phyloP scores from a whole-genome alignment of 2,888 invertebrate species.

The Drosophila nigricruria region DNA sequence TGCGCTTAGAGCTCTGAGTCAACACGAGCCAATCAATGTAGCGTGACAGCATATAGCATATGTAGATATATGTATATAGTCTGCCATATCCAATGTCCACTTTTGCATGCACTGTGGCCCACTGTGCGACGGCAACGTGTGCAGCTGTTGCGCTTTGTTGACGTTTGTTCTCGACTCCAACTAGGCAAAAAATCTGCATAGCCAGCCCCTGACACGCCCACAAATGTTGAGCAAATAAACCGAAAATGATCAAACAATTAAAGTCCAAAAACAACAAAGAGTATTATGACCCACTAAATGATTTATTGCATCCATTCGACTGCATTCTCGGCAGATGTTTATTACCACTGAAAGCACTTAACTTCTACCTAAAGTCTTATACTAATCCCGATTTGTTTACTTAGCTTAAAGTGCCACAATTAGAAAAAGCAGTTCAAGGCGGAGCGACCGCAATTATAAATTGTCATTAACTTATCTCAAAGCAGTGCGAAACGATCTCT shows the following conservation, averaged over 20 bases:
- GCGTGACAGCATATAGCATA: slow-evolving; percentile 10
- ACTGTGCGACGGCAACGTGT: slow-evolving; percentile 47
- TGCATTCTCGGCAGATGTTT: slow-evolving; percentile 39
- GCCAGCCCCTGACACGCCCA: slow-evolving; percentile 19
- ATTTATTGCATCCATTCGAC: slow-evolving; percentile 3
- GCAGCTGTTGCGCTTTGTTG: slow-evolving; percentile 43
- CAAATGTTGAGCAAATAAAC: slow-evolving; percentile 23
- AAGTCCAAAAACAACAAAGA: slow-evolving; percentile 1
- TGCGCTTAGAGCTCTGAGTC: slow-evolving; percentile 22
- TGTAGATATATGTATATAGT: neutral
- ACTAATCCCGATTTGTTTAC: neutral
- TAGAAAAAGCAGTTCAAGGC: slow-evolving; percentile 29
- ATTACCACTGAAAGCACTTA: neutral
- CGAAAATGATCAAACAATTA: slow-evolving; percentile 18
- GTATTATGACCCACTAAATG: slow-evolving; percentile 10
- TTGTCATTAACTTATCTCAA: slow-evolving; percentile 33
- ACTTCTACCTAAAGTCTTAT: no score
- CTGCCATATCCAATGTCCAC: neutral
- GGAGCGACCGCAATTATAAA: slow-evolving; percentile 22
- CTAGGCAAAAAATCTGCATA: slow-evolving; percentile 29
- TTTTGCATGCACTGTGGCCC: slow-evolving; percentile 20
- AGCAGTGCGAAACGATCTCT: slow-evolving; percentile 15
- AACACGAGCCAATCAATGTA: slow-evolving; percentile 19
- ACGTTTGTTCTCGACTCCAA: slow-evolving; percentile 43
- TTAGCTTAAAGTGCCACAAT: slow-evolving; percentile 14